These are phyloP conservation scores for Drosophila subquinaria DNA, from an alignment of 2,888 invertebrate species.

Conservation along the genomic window DNA sequence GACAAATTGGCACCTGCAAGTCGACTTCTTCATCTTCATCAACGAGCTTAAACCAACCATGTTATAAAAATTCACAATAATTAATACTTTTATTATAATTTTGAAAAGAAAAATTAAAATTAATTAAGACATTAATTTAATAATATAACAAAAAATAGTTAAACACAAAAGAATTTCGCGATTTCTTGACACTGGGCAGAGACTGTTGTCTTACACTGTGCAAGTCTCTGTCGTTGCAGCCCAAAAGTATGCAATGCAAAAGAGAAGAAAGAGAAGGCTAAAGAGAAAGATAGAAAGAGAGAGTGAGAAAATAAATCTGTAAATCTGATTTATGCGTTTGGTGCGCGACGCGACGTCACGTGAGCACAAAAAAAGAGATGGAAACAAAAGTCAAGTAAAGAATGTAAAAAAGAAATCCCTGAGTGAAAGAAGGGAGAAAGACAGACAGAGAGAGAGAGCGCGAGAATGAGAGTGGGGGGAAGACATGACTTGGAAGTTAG, in stretches of 20 bases:
- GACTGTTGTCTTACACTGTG: slow-evolving; percentile 3
- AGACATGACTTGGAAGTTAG: slow-evolving; percentile 24
- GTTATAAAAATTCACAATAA: too few species aligned
- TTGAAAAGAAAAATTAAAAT: too few species aligned
- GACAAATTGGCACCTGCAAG: too few species aligned
- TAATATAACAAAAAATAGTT: too few species aligned
- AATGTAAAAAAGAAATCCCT: slow-evolving; percentile 2
- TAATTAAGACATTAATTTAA: too few species aligned
- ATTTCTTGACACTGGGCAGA: background rate
- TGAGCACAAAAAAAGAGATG: slow-evolving; percentile 24
- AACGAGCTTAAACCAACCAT: too few species aligned
- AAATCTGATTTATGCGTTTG: slow-evolving; percentile 82
- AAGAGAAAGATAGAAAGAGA: background rate
- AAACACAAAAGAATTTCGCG: background rate
- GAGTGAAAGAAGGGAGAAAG: background rate
- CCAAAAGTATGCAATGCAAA: slow-evolving; percentile 54
- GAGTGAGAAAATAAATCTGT: slow-evolving; percentile 49
- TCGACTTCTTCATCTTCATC: too few species aligned
- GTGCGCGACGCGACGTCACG: slow-evolving; percentile 57
- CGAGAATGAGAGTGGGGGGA: background rate
- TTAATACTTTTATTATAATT: too few species aligned
- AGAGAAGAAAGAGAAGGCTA: slow-evolving; percentile 23
- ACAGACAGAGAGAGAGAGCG: background rate
- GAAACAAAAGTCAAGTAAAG: slow-evolving; percentile 8
- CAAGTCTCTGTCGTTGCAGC: slow-evolving; percentile 33